Evolutionary conservation across 1,140 invertebrate species (phyloP).

Genomic region (Papilio polyxenes): DNA sequence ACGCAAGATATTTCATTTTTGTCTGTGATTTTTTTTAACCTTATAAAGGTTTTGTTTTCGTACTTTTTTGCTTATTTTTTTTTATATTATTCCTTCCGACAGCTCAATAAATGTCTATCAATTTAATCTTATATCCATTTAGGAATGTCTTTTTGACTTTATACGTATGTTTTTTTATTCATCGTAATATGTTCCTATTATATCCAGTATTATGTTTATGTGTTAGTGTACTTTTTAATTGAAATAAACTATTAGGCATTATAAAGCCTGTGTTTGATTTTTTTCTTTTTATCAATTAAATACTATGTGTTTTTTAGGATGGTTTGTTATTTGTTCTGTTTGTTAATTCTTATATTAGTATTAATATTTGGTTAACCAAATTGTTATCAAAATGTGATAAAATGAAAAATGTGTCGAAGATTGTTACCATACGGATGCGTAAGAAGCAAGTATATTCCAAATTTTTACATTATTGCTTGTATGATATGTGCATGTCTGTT

Average conservation of each 20-base stretch:
- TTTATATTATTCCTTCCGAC: not conserved
- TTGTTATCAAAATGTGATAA: not conserved
- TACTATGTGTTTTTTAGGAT: not conserved
- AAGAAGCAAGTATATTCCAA: constrained; percentile 45
- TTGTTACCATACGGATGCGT: constrained; percentile 1
- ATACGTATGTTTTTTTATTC: constrained; percentile 22
- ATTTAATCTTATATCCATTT: constrained; percentile 16
- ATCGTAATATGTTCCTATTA: constrained; percentile 36
- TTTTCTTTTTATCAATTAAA: not conserved
- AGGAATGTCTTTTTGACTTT: constrained; percentile 21
- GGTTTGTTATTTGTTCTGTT: not conserved
- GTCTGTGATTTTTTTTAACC: constrained; percentile 36
- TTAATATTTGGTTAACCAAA: not conserved
- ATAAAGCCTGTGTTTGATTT: constrained; percentile 24
- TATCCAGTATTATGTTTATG: constrained; percentile 19
- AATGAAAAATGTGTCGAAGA: constrained; percentile 6
- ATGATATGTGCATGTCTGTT: constrained; percentile 31
- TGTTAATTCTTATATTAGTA: not conserved
- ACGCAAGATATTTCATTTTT: not conserved
- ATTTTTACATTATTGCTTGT: constrained; percentile 27
- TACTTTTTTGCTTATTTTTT: not conserved
- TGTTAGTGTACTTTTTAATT: constrained; percentile 3
- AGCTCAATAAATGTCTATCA: not conserved
- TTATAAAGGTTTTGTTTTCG: constrained; percentile 33
- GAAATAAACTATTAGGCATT: constrained; percentile 22